Conservation (phyloP, 2,888 invertebrate species). For the Copidosoma aretas region DNA sequence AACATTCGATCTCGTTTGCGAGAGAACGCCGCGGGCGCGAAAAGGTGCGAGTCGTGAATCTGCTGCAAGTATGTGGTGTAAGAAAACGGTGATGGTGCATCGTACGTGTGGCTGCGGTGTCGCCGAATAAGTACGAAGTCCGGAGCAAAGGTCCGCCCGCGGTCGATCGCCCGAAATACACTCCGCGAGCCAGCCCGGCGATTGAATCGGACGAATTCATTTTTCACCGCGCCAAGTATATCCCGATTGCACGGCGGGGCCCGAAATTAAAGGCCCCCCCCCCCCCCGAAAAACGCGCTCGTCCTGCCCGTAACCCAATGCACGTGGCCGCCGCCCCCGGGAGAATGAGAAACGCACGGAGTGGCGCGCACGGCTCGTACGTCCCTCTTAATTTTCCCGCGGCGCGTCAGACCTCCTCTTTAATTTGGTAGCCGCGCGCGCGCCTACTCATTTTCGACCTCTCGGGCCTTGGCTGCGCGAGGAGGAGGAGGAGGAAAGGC, state of each 20-base stretch:
- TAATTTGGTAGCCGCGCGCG: slow-evolving; percentile 30
- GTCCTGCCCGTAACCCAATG: not conserved
- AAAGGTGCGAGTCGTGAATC: no score
- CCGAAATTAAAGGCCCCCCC: slow-evolving; percentile 29
- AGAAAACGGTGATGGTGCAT: no score
- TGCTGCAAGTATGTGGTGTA: no score
- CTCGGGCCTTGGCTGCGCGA: not conserved
- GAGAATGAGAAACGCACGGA: no score
- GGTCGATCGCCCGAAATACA: no score
- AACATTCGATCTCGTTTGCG: no score
- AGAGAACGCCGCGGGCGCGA: no score
- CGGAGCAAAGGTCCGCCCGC: no score
- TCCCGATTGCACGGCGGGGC: slow-evolving; percentile 1
- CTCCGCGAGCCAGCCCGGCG: not conserved
- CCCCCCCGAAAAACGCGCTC: slow-evolving; percentile 11
- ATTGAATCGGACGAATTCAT: slow-evolving; percentile 38
- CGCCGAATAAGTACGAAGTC: no score
- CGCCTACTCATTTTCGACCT: slow-evolving; percentile 33
- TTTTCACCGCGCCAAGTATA: not conserved
- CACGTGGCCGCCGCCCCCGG: no score
- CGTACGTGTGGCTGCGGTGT: no score
- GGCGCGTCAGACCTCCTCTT: slow-evolving; percentile 26
- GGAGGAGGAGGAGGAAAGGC: not conserved
- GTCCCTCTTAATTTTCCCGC: slow-evolving; percentile 35
- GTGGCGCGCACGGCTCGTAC: slow-evolving; percentile 13